phyloP scores from a whole-genome alignment of 2,113 vertebrate genomes.

The Mustela nigripes region DNA sequence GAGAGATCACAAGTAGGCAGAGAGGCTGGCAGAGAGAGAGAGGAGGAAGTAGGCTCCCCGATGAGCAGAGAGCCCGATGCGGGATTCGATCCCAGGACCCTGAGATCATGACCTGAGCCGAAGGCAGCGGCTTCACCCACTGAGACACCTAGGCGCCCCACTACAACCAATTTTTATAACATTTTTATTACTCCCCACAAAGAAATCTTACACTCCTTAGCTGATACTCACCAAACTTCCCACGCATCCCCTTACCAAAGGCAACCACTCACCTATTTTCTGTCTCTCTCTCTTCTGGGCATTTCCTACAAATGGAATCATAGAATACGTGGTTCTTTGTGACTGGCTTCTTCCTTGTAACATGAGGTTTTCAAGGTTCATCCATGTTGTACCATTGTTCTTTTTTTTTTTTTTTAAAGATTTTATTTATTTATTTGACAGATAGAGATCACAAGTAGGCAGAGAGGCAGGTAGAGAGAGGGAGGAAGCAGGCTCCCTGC shows the following conservation, averaged over 20 bases:
- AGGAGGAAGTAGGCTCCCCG: too few relatives aligned
- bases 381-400: not conserved
- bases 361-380: not conserved
- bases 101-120: too few relatives aligned
- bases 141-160: not conserved
- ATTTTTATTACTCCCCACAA: not conserved
- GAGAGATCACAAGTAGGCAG: too few relatives aligned
- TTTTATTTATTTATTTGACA: too few relatives aligned
- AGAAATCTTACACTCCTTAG: not conserved
- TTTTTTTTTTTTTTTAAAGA: too few relatives aligned
- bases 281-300: not conserved
- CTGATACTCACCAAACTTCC: not conserved
- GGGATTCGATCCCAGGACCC: too few relatives aligned
- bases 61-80: too few relatives aligned
- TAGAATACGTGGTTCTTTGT: fast-evolving
- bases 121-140: too few relatives aligned
- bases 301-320: not conserved
- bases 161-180: not conserved
- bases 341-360: not conserved
- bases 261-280: not conserved
- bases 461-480: too few relatives aligned
- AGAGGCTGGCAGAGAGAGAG: too few relatives aligned
- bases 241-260: not conserved
- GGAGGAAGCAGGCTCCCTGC: too few relatives aligned
- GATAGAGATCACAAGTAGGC: too few relatives aligned